Percentiles rank a stretch among this genome's conserved stretches.
Conservation (phyloP, 1,140 invertebrate species). For the Magallana angulata region DNA sequence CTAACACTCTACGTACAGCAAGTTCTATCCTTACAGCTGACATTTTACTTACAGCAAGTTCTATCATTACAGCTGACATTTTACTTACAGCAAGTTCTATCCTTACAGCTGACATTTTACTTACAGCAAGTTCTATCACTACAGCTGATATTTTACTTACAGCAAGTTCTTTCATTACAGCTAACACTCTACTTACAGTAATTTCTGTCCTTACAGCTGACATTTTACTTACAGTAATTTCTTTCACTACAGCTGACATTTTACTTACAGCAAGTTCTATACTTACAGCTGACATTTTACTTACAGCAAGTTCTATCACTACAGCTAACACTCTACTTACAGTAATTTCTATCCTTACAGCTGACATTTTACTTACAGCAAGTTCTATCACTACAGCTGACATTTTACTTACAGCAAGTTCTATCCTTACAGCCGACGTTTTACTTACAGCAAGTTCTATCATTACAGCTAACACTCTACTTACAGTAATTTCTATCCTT, state of each 20-base stretch:
- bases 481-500: not conserved
- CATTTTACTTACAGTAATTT: not conserved
- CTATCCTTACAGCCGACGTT: too few species aligned
- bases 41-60: not conserved
- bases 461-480: too few species aligned
- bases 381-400: too few species aligned
- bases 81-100: too few species aligned
- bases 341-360: not conserved
- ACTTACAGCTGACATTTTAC: not conserved
- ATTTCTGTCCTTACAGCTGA: not conserved
- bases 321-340: not conserved
- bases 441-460: too few species aligned
- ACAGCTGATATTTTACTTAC: not conserved
- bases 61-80: not conserved
- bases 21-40: too few species aligned
- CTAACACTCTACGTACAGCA: too few species aligned
- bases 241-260: too few species aligned
- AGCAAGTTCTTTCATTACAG: too few species aligned
- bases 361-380: not conserved
- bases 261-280: not conserved
- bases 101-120: too few species aligned
- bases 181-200: not conserved
- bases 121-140: not conserved
- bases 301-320: too few species aligned
- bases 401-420: too few species aligned